Base-by-base conservation (phyloP, 2,797 vertebrate species). In the Dipus sagitta region DNA sequence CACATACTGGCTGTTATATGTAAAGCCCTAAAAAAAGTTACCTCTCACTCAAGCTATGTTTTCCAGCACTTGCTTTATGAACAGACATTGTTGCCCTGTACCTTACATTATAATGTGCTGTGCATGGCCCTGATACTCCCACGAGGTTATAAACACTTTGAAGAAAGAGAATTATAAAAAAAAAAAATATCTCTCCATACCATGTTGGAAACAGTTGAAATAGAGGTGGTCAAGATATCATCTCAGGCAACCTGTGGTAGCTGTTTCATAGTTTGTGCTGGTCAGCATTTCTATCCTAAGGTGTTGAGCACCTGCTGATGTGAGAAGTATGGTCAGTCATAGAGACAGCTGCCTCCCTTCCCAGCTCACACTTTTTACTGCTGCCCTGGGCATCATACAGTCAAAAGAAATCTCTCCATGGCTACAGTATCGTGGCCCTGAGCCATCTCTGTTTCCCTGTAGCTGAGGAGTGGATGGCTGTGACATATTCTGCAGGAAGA, bases 401-500 rank as follows among this genome's bases (percentile, higher is more conserved):
- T 97, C 90, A 96, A 94, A 96, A 52, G 94, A 81, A 93, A 97
- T 97, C 88, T 96, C 96, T 97, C 96, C 67, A 28, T 92, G 91
- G 92, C 88, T 95, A 88, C 97, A 85, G 93, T 96, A 96, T 95
- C 95, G 97, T 87, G 81, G 88, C 92, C 88, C 70, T 86, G 12
- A 91, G 68, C 54, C 72, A 92, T 94, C 34, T 76, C 20, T 0
- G 85, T 96, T 97, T 93, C 94, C 86, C 86, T 94, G 88, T 78
- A 97, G 92, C 95, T 96, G 90, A 79, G 97, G 88, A 96, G 75
- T 93, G 58, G 92, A 91, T 96, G 92, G 93, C 94, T 97, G 79
- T 58, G 75, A 92, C 94, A 95, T 96, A 96, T 97, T 97, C 93
- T 96, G 60, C 94, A 98, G 96, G 96, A 97, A 96, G 87, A 96